Evolutionary conservation across 1,140 invertebrate species (phyloP), one percentile per base, ranked within the genome.

Genomic region (Drosophila miranda): DNA sequence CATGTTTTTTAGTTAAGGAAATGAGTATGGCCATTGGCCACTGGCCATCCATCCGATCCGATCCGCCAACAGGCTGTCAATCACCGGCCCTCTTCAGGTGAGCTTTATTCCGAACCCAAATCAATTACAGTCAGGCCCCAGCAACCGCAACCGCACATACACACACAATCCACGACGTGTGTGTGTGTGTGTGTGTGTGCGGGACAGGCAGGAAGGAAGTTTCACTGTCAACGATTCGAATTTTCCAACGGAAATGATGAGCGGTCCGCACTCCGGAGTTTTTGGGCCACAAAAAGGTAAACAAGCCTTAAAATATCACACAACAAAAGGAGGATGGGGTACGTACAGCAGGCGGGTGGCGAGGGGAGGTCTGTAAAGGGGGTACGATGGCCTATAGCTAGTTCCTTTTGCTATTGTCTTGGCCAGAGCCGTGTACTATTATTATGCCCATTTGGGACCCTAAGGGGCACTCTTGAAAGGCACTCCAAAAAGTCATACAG

Each of bases 241-340:
- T 75, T 83, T 81, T 86, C 57, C 54, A 75, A 60, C 67, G 82
- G 82, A 84, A 84, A 81, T 74, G 68, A 59, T 87, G 59, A 61
- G 55, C 52, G 70, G 63, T 58, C 30, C 53, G 41, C 21, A 30
- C 38, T 3, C 8, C 28, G 1, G 11, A 13, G 19, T 57, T 38
- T 28, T 38, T 28, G 34, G 48, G 43, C 49, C 41, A 53, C 11
- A 19, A 72, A 64, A 72, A 77, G 55, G 71, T 75, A 75, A 61
- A 62, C 56, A 69, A 64, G 66, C 50, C 50, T 50, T 42, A 44
- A 71, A 55, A 28, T 9, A 50, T 56, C 53, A 45, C 45, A 28
- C 14, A 38, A 38, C 52, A 26, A 42, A 41, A 16, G 46, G 14
- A 51, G 28, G 7, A 19, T 21, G 11, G 13, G 1, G 14, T 21